A percentile compares a stretch with the other conserved stretches of the same genome.
Conservation (phyloP, 2,888 invertebrate species). For the Ypsolopha scabrella region DNA sequence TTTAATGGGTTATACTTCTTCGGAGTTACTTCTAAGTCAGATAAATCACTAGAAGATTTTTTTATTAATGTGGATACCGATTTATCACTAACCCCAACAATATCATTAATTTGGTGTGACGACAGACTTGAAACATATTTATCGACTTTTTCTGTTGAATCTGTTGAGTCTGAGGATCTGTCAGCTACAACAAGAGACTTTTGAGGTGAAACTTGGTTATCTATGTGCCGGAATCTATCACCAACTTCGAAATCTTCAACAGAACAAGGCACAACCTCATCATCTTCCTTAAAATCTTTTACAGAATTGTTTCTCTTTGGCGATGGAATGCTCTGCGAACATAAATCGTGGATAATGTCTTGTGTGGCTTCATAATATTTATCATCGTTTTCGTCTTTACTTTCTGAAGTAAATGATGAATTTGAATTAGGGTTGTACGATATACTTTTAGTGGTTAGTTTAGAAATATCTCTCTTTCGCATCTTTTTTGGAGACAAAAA, state of each 20-base stretch:
- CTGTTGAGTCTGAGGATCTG: slow-evolving; percentile 13
- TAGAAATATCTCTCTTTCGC: slow-evolving; percentile 27
- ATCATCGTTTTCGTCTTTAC: slow-evolving; percentile 15
- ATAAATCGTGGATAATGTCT: slow-evolving; percentile 44
- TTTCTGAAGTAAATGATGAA: slow-evolving; percentile 1
- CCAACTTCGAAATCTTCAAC: slow-evolving; percentile 21
- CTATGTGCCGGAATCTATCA: slow-evolving; percentile 16
- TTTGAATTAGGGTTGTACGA: slow-evolving; percentile 10
- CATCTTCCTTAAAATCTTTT: slow-evolving; percentile 8
- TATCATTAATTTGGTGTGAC: slow-evolving; percentile 22
- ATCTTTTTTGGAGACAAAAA: slow-evolving; percentile 27
- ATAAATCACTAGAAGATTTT: slow-evolving; percentile 28
- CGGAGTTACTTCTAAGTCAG: slow-evolving; percentile 38
- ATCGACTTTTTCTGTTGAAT: slow-evolving; percentile 19
- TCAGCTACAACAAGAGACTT: slow-evolving; percentile 7
- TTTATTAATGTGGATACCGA: slow-evolving; percentile 18
- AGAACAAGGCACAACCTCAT: slow-evolving; percentile 24
- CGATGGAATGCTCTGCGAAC: slow-evolving; percentile 27
- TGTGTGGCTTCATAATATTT: slow-evolving; percentile 50
- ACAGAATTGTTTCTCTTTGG: slow-evolving; percentile 4
- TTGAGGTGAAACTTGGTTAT: slow-evolving; percentile 16
- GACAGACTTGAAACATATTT: slow-evolving; percentile 23
- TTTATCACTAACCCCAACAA: slow-evolving; percentile 21
- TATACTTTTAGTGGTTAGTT: slow-evolving; percentile 9
- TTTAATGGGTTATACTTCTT: slow-evolving; percentile 31